Conservation (phyloP, 2,888 invertebrate genomes). For the Willowsia nigromaculata region DNA sequence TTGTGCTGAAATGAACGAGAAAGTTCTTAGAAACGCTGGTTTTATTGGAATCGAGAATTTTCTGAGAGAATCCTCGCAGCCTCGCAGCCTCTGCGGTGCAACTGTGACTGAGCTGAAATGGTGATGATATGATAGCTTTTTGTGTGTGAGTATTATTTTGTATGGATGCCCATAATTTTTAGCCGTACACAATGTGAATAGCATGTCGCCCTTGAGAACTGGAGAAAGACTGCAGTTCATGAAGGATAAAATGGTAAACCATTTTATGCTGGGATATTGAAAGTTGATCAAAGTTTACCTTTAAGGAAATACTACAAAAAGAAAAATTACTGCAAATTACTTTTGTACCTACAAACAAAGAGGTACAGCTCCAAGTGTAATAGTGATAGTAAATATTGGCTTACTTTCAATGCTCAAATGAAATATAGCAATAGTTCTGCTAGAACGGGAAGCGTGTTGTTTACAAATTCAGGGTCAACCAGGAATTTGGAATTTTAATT, state of each 20-base stretch:
- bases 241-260: not conserved
- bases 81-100: not conserved
- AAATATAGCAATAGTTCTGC: too few relatives aligned
- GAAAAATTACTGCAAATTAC: too few relatives aligned
- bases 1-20: slow-evolving; percentile 34
- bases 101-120: not conserved
- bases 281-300: not conserved
- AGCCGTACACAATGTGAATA: slow-evolving; percentile 27
- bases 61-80: not conserved
- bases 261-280: not conserved
- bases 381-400: too few relatives aligned
- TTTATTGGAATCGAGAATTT: not conserved
- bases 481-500: too few relatives aligned
- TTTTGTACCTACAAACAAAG: too few relatives aligned
- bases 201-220: slow-evolving; percentile 16
- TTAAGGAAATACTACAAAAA: not conserved
- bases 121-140: not conserved
- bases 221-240: not conserved
- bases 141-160: not conserved
- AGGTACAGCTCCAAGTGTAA: too few relatives aligned
- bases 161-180: not conserved
- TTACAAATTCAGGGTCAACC: too few relatives aligned
- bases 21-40: slow-evolving; percentile 41
- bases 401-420: too few relatives aligned
- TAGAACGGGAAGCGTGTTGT: too few relatives aligned